Conservation (phyloP, 2,797 vertebrate genomes). For the Danionella dracula region DNA sequence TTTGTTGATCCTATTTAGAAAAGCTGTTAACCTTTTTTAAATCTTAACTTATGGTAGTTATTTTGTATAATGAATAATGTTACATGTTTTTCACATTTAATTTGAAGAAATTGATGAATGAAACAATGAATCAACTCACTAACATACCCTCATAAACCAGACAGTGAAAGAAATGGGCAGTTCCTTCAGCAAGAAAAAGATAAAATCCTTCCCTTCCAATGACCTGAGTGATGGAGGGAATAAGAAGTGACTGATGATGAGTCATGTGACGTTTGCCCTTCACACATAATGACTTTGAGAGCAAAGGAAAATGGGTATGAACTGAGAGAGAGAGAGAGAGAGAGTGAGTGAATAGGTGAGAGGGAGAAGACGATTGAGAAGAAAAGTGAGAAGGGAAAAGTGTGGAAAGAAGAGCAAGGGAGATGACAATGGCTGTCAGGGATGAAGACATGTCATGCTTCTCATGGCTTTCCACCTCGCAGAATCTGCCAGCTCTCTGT, state of each 20-base stretch:
- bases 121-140: no score
- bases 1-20: no score
- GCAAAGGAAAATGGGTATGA: not conserved
- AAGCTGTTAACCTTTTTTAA: no score
- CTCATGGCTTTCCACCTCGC: not conserved
- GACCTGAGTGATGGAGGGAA: slow-evolving; percentile 22
- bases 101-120: no score
- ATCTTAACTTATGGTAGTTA: no score
- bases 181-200: slow-evolving; percentile 6
- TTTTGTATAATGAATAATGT: no score
- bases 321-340: not conserved
- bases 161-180: slow-evolving; percentile 17
- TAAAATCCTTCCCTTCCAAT: slow-evolving; percentile 17
- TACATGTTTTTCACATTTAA: no score
- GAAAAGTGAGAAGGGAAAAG: slow-evolving; percentile 6
- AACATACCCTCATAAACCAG: no score
- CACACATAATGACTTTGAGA: slow-evolving; percentile 30
- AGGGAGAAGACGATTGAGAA: not conserved
- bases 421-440: slow-evolving; percentile 9
- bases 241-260: slow-evolving; percentile 32
- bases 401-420: slow-evolving; percentile 5
- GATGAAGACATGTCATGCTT: slow-evolving; percentile 5
- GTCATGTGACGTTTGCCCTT: slow-evolving; percentile 34
- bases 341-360: not conserved
- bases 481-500: slow-evolving; percentile 4